Conservation (phyloP, 2,888 invertebrate genomes). For the Chrysina gloriosa region DNA sequence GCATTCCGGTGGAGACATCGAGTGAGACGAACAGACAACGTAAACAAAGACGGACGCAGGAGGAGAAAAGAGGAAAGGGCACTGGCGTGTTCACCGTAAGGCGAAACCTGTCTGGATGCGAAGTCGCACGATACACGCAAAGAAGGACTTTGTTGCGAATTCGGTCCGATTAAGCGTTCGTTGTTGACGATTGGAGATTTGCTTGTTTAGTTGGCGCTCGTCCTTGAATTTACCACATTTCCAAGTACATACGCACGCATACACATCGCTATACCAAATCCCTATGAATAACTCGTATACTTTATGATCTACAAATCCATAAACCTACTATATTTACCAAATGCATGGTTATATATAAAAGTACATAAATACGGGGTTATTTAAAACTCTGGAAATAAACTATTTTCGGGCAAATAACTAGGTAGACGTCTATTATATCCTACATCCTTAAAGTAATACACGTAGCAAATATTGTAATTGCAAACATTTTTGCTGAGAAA, state of each 20-base stretch:
- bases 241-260: neutral
- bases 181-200: slow-evolving; percentile 13
- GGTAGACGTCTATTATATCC: no score
- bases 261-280: neutral
- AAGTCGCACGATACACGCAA: slow-evolving; percentile 43
- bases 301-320: neutral
- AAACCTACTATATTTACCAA: no score
- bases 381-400: no score
- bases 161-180: slow-evolving; percentile 7
- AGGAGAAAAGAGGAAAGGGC: slow-evolving; percentile 29
- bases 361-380: no score
- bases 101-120: slow-evolving; percentile 48
- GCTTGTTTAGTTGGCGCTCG: neutral
- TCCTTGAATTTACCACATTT: neutral
- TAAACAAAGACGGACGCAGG: slow-evolving; percentile 1
- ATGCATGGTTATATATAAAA: no score
- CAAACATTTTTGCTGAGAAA: no score
- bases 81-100: slow-evolving; percentile 23
- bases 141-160: slow-evolving; percentile 26
- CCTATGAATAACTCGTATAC: neutral
- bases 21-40: slow-evolving; percentile 11
- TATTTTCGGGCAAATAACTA: no score
- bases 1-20: slow-evolving; percentile 41
- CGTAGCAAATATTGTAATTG: no score
- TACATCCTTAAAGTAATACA: no score